Conservation (phyloP, 1,140 invertebrate species). For the Drosophila takahashii region DNA sequence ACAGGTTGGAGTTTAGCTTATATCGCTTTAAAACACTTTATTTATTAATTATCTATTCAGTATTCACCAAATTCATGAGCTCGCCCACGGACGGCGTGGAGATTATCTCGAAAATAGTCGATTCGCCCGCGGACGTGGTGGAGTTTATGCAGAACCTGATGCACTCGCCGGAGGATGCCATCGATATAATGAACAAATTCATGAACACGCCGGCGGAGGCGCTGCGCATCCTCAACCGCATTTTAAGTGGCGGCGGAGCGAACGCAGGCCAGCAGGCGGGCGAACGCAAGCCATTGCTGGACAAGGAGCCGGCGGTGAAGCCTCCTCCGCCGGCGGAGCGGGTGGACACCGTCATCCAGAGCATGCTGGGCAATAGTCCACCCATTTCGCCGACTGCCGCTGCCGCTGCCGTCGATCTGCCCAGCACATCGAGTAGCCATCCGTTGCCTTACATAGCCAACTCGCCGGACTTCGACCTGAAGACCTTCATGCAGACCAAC, state of each 20-base stretch:
- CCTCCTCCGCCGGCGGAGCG: slow-evolving; percentile 31
- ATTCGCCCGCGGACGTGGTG: slow-evolving; percentile 81
- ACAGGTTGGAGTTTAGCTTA: slow-evolving; percentile 27
- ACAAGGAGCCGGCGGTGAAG: slow-evolving; percentile 23
- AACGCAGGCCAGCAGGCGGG: slow-evolving; percentile 45
- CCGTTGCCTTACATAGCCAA: slow-evolving; percentile 53
- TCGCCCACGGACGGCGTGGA: slow-evolving; percentile 83
- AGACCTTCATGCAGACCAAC: slow-evolving; percentile 58
- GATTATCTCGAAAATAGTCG: slow-evolving; percentile 83
- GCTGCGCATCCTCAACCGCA: slow-evolving; percentile 77
- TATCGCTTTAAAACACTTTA: not conserved
- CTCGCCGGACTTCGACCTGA: slow-evolving; percentile 69
- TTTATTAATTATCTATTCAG: slow-evolving; percentile 12
- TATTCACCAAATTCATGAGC: slow-evolving; percentile 84
- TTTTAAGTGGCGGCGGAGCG: slow-evolving; percentile 66
- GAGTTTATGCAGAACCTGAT: slow-evolving; percentile 83
- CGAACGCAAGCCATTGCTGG: slow-evolving; percentile 34
- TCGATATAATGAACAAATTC: slow-evolving; percentile 84
- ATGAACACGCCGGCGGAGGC: slow-evolving; percentile 84
- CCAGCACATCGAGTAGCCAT: slow-evolving; percentile 67
- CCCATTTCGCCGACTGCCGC: slow-evolving; percentile 40
- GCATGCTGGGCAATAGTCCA: slow-evolving; percentile 54
- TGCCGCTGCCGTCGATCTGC: slow-evolving; percentile 54
- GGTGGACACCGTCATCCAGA: slow-evolving; percentile 67
- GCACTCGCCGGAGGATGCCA: slow-evolving; percentile 80